Conservation (phyloP, 2,797 vertebrate genomes). For the Sebastes hubbsi region DNA sequence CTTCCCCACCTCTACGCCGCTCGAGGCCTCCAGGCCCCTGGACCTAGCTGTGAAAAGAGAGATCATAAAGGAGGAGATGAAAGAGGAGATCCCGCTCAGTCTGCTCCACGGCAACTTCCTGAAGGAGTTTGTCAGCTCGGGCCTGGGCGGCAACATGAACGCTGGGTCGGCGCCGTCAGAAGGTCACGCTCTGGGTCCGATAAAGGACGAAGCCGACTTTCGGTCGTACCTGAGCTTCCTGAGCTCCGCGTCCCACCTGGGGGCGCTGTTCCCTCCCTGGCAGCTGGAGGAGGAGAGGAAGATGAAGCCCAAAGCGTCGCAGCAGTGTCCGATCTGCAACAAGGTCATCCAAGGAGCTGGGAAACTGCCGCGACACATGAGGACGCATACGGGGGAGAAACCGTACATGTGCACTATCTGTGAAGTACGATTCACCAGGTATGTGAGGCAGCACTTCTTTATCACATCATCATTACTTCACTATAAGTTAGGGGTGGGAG, state of each 20-base stretch:
- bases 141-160: conserved; percentile 59
- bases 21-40: conserved; percentile 86
- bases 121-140: conserved; percentile 90
- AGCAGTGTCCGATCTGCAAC: conserved; percentile 99
- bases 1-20: conserved; percentile 49
- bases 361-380: conserved; percentile 97
- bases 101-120: conserved; percentile 91
- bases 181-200: conserved; percentile 83
- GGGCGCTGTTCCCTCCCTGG: conserved; percentile 94
- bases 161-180: conserved; percentile 62
- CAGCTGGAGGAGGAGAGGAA: conserved; percentile 96
- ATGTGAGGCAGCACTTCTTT: conserved; percentile 41
- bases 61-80: conserved; percentile 96
- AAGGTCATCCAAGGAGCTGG: conserved; percentile 99
- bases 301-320: conserved; percentile 97
- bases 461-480: background rate
- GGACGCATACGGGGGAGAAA: conserved; percentile 98
- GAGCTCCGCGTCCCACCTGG: conserved; percentile 91
- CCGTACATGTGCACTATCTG: conserved; percentile 99
- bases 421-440: conserved; percentile 99
- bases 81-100: conserved; percentile 87
- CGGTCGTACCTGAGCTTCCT: conserved; percentile 94
- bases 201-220: conserved; percentile 95
- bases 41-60: conserved; percentile 94
- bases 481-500: background rate